Evolutionary conservation across 2,797 vertebrate genomes (phyloP).

Genomic region (Anguilla marmorata): DNA sequence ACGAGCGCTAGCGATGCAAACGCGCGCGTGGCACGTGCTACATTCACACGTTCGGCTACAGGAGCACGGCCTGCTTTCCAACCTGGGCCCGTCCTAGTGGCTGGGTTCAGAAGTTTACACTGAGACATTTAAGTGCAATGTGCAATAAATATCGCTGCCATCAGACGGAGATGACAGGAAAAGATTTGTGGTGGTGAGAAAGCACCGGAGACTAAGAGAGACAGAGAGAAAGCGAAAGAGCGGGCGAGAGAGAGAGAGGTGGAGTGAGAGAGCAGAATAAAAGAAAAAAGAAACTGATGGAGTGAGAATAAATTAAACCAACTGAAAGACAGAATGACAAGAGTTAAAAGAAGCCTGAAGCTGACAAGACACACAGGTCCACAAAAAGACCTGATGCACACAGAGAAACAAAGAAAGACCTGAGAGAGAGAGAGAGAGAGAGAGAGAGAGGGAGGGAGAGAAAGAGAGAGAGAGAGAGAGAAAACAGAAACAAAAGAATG

Average conservation of each 20-base stretch:
- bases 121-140: neutral
- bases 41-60: neutral
- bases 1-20: neutral
- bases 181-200: neutral
- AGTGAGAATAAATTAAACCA: neutral
- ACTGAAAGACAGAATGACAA: neutral
- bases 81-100: neutral
- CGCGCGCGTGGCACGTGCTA: neutral
- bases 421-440: neutral
- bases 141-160: neutral
- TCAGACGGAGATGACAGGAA: neutral
- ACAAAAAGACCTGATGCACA: neutral
- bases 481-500: conserved; percentile 18
- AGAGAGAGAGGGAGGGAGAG: neutral
- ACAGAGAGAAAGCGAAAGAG: no score
- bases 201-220: no score
- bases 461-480: no score
- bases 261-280: neutral
- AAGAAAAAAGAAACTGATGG: neutral
- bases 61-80: neutral
- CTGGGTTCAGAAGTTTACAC: neutral
- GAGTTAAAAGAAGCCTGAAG: neutral
- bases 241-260: no score
- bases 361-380: neutral
- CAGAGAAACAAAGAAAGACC: neutral